Percentiles rank a stretch among this genome's conserved stretches.
Evolutionary conservation across 2,888 invertebrate species (phyloP).

Genomic region (Clostera curtula): DNA sequence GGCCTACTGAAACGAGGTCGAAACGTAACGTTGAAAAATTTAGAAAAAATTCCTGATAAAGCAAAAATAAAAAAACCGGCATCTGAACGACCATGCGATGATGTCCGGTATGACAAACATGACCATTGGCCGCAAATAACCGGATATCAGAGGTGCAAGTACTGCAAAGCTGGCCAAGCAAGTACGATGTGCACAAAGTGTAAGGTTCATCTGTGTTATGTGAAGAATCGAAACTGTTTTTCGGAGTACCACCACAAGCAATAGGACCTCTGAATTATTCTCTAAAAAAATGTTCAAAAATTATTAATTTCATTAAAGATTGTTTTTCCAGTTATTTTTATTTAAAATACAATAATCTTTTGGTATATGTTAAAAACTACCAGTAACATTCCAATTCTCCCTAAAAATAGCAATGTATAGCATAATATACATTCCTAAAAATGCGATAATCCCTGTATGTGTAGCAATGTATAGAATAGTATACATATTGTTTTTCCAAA

Average conservation of each 20-base stretch:
- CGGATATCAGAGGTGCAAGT: constrained; percentile 16
- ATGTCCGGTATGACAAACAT: constrained; percentile 12
- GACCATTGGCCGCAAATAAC: constrained; percentile 16
- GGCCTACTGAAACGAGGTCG: constrained; percentile 9
- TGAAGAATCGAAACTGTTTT: constrained; percentile 14
- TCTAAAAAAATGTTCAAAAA: too few relatives aligned
- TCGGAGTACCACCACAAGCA: constrained; percentile 9
- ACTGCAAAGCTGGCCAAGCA: constrained; percentile 16
- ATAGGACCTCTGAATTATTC: too few relatives aligned
- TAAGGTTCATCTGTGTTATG: constrained; percentile 11
- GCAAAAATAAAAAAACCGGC: constrained; percentile 12
- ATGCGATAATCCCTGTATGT: too few relatives aligned
- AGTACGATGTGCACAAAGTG: constrained; percentile 19
- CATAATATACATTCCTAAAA: too few relatives aligned
- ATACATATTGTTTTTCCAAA: too few relatives aligned
- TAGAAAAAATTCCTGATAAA: constrained; percentile 4
- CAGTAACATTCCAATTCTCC: too few relatives aligned
- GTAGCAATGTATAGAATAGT: too few relatives aligned
- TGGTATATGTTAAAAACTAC: too few relatives aligned
- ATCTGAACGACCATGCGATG: constrained; percentile 13
- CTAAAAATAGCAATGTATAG: too few relatives aligned
- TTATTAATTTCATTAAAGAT: too few relatives aligned
- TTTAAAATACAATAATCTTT: too few relatives aligned
- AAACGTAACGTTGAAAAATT: constrained; percentile 5
- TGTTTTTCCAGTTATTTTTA: too few relatives aligned